Evolutionary conservation across 2,888 invertebrate species (phyloP).

Genomic region (Lithophane socia): DNA sequence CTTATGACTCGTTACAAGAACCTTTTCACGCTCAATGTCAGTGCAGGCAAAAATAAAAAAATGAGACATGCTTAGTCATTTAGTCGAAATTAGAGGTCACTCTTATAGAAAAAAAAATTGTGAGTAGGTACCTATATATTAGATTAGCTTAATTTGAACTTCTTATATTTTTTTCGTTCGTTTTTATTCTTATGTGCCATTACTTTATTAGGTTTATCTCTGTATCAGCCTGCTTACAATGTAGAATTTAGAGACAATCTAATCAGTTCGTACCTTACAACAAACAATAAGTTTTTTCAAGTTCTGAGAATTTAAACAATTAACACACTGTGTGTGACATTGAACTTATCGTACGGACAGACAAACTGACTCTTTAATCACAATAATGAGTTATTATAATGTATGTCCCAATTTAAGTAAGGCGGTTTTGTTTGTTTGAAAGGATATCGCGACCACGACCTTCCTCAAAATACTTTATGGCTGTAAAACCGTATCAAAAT

Average conservation of each 20-base stretch:
- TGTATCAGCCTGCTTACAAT: constrained; percentile 9
- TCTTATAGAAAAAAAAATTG: background rate
- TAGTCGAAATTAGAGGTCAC: constrained; percentile 31
- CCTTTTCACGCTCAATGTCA: constrained; percentile 42
- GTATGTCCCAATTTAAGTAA: background rate
- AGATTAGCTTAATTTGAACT: background rate
- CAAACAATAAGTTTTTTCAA: constrained; percentile 42
- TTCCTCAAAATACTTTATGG: background rate
- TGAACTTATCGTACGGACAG: constrained; percentile 46
- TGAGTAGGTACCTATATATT: background rate
- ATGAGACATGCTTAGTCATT: constrained; percentile 20
- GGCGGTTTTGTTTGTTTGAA: background rate
- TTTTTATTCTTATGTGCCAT: background rate
- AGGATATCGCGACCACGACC: constrained; percentile 30
- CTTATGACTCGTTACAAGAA: background rate
- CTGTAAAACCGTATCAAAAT: constrained; percentile 4
- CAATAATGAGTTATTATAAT: constrained; percentile 3
- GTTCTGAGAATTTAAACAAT: constrained; percentile 59
- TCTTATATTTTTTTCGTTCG: background rate
- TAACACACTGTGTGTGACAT: constrained; percentile 46
- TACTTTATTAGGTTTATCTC: background rate
- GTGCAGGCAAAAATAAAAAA: background rate
- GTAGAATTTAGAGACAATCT: constrained; percentile 39
- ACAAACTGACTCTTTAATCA: constrained; percentile 30
- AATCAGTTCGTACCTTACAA: constrained; percentile 24